Base-by-base conservation (phyloP, 2,888 invertebrate genomes). In the Luffia ferchaultella region DNA sequence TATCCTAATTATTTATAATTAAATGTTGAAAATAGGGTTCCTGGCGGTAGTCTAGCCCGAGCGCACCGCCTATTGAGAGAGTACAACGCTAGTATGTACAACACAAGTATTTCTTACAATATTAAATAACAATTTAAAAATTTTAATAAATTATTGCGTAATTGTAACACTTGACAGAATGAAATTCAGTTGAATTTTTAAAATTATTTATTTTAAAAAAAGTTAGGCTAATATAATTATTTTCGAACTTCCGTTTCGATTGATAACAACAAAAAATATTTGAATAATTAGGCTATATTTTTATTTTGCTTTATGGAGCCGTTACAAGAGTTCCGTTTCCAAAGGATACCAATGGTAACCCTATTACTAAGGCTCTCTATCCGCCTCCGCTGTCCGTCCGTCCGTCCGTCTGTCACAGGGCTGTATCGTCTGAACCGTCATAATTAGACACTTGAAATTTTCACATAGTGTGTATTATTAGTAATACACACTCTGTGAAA, bases 291-390 rank as follows among this genome's bases (percentile, higher is more conserved):
- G 12, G 12, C 3, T 17, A 43, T 9, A 43, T 45, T 17, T 48
- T 46, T 68, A 69, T 30, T 30, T 30, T 30, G 30, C 30, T 30
- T 30, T 12, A 12, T 30, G 30, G 30, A 3, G 30, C 30, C n/a
- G n/a, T n/a, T n/a, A n/a, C n/a, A n/a, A n/a, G n/a, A n/a, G n/a
- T n/a, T n/a, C n/a, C n/a, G n/a, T n/a, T n/a, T n/a, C n/a, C n/a
- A n/a, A n/a, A n/a, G n/a, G n/a, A n/a, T n/a, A n/a, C n/a, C n/a
- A n/a, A n/a, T n/a, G n/a, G n/a, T n/a, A n/a, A n/a, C n/a, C n/a
- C n/a, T n/a, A n/a, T n/a, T n/a, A n/a, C n/a, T n/a, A n/a, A n/a
- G n/a, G n/a, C n/a, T n/a, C n/a, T n/a, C n/a, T n/a, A n/a, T n/a
- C n/a, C n/a, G n/a, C n/a, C n/a, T n/a, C n/a, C n/a, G n/a, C n/a